Base-by-base conservation (phyloP, 2,113 vertebrate genomes). In the Anguilla japonica region DNA sequence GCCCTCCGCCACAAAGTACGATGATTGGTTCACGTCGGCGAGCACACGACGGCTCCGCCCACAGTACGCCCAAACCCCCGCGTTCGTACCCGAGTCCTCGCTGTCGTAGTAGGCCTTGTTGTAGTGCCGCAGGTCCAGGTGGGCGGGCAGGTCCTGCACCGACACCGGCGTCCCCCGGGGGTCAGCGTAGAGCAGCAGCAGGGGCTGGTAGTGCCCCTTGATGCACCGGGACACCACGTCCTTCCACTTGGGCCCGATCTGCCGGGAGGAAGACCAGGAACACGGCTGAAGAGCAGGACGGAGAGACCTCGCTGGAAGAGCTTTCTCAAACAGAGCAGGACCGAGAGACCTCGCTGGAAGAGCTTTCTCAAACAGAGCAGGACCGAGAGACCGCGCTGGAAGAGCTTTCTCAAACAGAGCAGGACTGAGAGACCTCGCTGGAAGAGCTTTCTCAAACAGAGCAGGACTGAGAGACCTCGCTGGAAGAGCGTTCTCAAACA, bases 241-340 rank as follows among this genome's bases (percentile, higher is more conserved):
- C 92, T 98, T 99, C 98, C 98, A 99, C 91, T 97, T 98, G 40
- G 98, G 98, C 22, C 98, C 98, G 88, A 99, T 98, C 98, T 99
- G 91, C 92, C 93, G 83, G 79, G 89, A 86, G 57, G 53, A 34
- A 46, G 5, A 34, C 4, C 79, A 43, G 20, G 80, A 46, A 13
- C 34, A 46, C 22, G 34, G 18, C n/a, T 85, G 43, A 18, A 29
- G 26, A 34, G 34, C 34, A 34, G 34, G 34, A 34, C 34, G 6
- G 34, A 11, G 20, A 75, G 63, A 8, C 20, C 22, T 8, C 16
- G 63, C 63, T 71, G 7, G 8, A 46, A 43, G 43, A 43, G 43
- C 43, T 7, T 22, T n/a, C 5, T n/a, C 26, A n/a, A 26, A n/a
- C 63, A 4, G 63, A 15, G 63, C n/a, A n/a, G n/a, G 43, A 46